Evolutionary conservation across 2,113 vertebrate genomes (phyloP).

Genomic region (Bos indicus): DNA sequence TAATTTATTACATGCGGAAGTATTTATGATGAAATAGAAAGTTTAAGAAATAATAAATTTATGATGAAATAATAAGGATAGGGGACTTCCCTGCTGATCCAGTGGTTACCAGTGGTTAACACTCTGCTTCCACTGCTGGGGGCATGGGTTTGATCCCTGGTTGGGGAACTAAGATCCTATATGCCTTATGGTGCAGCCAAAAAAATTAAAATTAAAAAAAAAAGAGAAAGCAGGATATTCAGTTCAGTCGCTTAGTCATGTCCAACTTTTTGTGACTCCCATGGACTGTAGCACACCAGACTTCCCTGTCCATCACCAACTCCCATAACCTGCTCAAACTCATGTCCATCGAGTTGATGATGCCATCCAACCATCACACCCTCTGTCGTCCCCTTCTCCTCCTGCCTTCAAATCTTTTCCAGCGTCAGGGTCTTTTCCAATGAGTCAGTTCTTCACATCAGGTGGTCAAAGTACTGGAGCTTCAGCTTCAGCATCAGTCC

Average conservation of each 20-base stretch:
- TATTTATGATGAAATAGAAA: slow-evolving; percentile 3
- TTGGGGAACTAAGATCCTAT: neutral
- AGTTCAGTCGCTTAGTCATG: no score
- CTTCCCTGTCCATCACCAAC: no score
- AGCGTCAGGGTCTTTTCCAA: neutral
- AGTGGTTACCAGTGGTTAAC: neutral
- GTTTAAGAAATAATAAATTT: neutral
- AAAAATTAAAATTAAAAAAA: neutral
- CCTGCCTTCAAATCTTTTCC: neutral
- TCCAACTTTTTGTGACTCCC: no score
- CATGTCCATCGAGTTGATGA: neutral
- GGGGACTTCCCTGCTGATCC: neutral
- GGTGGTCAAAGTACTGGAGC: neutral
- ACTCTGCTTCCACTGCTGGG: neutral
- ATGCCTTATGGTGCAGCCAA: neutral
- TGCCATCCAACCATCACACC: neutral
- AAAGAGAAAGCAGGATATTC: neutral
- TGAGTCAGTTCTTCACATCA: neutral
- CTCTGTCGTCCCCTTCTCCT: neutral
- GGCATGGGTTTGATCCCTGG: neutral
- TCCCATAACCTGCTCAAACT: neutral
- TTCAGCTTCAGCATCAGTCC: neutral
- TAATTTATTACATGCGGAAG: neutral
- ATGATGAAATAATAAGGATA: neutral
- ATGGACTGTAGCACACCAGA: no score